A percentile compares a stretch with the other conserved stretches of the same genome.
phyloP scores from a whole-genome alignment of 2,113 vertebrate genomes.

The Pseudorhombus dupliciocellatus region DNA sequence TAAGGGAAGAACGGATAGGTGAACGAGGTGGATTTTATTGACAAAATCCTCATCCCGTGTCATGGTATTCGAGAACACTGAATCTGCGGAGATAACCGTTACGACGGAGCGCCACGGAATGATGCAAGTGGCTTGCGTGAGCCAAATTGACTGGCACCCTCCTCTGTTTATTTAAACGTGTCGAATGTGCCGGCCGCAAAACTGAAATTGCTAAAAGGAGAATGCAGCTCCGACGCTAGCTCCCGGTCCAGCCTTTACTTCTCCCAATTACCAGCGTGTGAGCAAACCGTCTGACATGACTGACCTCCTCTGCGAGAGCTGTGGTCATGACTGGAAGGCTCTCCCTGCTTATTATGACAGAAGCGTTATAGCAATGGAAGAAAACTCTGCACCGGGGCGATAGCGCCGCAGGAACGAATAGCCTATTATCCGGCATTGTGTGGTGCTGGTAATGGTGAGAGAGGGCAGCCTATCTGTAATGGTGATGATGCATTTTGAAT shows the following conservation, averaged over 20 bases:
- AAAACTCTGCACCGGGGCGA: slow-evolving; percentile 56
- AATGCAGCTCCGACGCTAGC: neutral
- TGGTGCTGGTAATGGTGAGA: slow-evolving; percentile 54
- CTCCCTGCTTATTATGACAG: slow-evolving; percentile 66
- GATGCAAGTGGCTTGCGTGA: neutral
- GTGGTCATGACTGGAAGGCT: slow-evolving; percentile 61
- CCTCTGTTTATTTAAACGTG: slow-evolving; percentile 4
- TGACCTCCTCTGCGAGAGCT: slow-evolving; percentile 62
- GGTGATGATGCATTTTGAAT: slow-evolving; percentile 65
- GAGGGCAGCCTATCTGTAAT: slow-evolving; percentile 60
- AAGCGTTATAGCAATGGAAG: slow-evolving; percentile 67
- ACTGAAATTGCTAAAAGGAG: slow-evolving; percentile 16
- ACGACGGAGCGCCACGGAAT: neutral
- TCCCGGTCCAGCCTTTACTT: slow-evolving; percentile 41
- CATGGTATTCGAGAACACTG: slow-evolving; percentile 12
- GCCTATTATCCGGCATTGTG: slow-evolving; percentile 66
- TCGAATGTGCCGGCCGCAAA: slow-evolving; percentile 2
- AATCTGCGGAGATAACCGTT: slow-evolving; percentile 16
- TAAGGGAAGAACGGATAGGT: slow-evolving; percentile 33
- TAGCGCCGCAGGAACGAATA: slow-evolving; percentile 61
- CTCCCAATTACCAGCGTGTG: slow-evolving; percentile 64
- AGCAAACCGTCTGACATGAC: slow-evolving; percentile 59
- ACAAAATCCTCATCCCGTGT: slow-evolving; percentile 40
- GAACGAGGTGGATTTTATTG: slow-evolving; percentile 48
- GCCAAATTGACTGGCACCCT: slow-evolving; percentile 31